phyloP scores from a whole-genome alignment of 2,113 vertebrate species.

The Manacus vitellinus region DNA sequence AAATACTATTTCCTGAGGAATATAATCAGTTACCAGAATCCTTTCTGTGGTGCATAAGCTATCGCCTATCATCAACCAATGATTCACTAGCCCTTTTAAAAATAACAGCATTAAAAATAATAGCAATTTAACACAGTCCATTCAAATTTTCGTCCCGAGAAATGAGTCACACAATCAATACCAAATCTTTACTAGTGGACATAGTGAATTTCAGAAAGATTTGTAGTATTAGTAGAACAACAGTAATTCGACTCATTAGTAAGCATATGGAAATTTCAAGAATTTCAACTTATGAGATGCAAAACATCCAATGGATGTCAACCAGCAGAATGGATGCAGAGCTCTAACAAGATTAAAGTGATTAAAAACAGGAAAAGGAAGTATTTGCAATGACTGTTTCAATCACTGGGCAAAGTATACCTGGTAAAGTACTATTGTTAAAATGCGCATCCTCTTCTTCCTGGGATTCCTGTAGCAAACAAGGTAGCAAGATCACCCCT shows the following conservation, averaged over 20 bases:
- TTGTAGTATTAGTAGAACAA: not conserved
- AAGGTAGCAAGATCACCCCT: not conserved
- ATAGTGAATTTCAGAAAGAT: not conserved
- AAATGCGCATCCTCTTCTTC: not conserved
- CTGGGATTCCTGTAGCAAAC: not conserved
- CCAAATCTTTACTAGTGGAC: not conserved
- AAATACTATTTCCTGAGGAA: not conserved
- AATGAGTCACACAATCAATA: not conserved
- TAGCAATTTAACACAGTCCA: not conserved
- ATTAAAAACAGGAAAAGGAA: not conserved
- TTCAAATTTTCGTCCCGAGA: not conserved
- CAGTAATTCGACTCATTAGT: not conserved
- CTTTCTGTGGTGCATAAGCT: not conserved
- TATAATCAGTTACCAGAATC: not conserved
- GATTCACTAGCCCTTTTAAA: not conserved
- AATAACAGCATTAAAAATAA: not conserved
- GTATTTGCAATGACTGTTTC: not conserved
- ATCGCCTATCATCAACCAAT: not conserved
- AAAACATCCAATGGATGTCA: not conserved
- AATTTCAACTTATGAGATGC: not conserved
- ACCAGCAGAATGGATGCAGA: not conserved
- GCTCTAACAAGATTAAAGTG: not conserved
- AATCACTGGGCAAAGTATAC: not conserved
- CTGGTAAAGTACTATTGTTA: not conserved
- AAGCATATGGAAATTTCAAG: not conserved